Base-by-base conservation (phyloP, 1,140 invertebrate genomes). In the Andricus grossulariae region DNA sequence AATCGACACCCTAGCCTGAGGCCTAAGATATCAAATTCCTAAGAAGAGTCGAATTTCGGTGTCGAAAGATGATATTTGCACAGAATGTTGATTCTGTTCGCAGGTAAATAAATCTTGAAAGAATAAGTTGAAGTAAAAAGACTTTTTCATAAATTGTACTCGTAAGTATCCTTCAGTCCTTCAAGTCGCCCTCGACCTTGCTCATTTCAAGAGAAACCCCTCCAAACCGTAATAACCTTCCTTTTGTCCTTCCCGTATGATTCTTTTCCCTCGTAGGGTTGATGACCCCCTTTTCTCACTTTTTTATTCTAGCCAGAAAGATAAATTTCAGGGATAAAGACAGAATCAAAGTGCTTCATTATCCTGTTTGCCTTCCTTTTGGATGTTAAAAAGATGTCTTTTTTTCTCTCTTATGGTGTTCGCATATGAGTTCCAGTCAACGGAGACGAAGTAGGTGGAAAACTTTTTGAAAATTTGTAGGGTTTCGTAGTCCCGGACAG, bases 341-440 rank as follows among this genome's bases (percentile, higher is more conserved):
- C 25, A 66, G 39, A 66, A 66, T 66, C n/a, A 66, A 66, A 39
- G 60, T 66, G 25, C n/a, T 66, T 66, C 45, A 66, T 66, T 66
- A 39, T 13, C 25, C 15, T 16, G 21, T 66, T 66, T 66, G 8
- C 32, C 25, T 66, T 66, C 21, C 18, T 55, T 66, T 39, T 13
- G 10, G 7, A 66, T 66, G 21, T 66, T 66, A 3, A 66, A 39
- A 66, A 66, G 25, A 13, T 25, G 5, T 15, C 12, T 55, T 12
- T 55, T 1, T 19, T 55, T 10, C 12, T 19, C 25, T 32, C 25
- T 19, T 55, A n/a, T 13, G 3, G 21, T 19, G 10, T 55, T 19
- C 11, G 21, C 12, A 19, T 45, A 7, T 32, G 39, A 7, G 39
- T 45, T 45, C 10, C 7, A 45, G 39, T 45, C 6, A 45, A 11